Conservation (phyloP, 23 tunicate genomes). For the Ascidia mentula region DNA sequence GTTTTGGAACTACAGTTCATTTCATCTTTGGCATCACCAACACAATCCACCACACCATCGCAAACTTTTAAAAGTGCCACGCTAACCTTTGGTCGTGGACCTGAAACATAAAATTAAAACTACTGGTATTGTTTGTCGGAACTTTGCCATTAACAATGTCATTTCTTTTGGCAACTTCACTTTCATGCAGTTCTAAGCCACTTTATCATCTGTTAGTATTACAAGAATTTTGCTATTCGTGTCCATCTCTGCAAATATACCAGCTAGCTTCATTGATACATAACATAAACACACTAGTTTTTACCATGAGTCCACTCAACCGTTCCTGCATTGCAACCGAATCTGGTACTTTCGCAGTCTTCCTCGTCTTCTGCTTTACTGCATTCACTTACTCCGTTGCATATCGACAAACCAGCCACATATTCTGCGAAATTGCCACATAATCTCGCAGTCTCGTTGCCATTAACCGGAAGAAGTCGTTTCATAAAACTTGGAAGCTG, state of each 20-base stretch:
- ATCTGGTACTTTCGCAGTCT: conserved; percentile 5
- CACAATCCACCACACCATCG: conserved; percentile 2
- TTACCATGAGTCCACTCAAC: conserved; percentile 5
- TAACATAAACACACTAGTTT: too few species aligned
- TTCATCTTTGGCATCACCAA: conserved; percentile 2
- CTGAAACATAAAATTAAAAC: neutral
- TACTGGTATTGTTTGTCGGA: neutral
- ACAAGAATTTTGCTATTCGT: too few species aligned
- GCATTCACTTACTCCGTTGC: conserved; percentile 41
- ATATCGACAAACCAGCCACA: conserved; percentile 15
- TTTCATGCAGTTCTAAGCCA: too few species aligned
- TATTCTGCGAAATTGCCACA: neutral
- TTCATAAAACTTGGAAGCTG: neutral
- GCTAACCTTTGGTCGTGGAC: conserved; percentile 11
- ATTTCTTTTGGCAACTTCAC: too few species aligned
- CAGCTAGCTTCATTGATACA: too few species aligned
- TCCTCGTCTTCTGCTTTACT: conserved; percentile 22
- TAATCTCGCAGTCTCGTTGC: neutral
- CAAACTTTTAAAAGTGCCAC: conserved; percentile 6
- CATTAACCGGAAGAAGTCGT: neutral
- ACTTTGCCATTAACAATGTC: neutral
- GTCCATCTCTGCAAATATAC: too few species aligned
- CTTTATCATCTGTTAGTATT: too few species aligned
- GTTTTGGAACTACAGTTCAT: neutral
- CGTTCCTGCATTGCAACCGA: conserved; percentile 20